Evolutionary conservation across 2,113 vertebrate species (phyloP).

Genomic region (Lynx canadensis): DNA sequence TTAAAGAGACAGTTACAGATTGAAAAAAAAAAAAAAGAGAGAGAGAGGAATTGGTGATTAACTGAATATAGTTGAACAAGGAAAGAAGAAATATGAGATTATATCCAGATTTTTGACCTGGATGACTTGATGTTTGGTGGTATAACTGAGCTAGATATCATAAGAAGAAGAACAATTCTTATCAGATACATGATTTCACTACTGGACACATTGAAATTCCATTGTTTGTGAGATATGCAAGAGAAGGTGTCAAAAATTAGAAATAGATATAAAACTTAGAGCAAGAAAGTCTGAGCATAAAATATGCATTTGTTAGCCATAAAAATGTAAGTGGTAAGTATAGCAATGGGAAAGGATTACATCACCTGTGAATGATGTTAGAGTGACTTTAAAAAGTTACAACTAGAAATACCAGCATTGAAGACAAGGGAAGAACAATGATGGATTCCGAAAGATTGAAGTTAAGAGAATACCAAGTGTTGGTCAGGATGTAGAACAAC

Average conservation of each 20-base stretch:
- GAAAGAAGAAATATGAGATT: neutral
- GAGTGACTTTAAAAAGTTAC: neutral
- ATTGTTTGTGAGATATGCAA: neutral
- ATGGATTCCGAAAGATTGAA: neutral
- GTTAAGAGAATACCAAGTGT: neutral
- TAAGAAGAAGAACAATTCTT: neutral
- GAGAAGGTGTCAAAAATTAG: neutral
- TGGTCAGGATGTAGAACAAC: neutral
- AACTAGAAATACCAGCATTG: neutral
- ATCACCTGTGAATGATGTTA: neutral
- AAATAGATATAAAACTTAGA: neutral
- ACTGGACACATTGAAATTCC: neutral
- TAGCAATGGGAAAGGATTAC: neutral
- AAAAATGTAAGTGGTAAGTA: neutral
- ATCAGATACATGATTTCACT: neutral
- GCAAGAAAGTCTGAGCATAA: neutral
- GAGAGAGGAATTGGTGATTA: neutral
- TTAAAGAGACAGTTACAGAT: neutral
- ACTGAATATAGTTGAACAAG: neutral
- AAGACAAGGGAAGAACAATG: neutral
- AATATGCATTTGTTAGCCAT: neutral
- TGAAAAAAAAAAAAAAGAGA: neutral
- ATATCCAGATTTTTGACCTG: neutral
- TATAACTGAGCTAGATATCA: neutral
- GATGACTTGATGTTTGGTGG: neutral